Conservation (phyloP, 2,113 vertebrate species). For the Nyctereutes procyonoides region DNA sequence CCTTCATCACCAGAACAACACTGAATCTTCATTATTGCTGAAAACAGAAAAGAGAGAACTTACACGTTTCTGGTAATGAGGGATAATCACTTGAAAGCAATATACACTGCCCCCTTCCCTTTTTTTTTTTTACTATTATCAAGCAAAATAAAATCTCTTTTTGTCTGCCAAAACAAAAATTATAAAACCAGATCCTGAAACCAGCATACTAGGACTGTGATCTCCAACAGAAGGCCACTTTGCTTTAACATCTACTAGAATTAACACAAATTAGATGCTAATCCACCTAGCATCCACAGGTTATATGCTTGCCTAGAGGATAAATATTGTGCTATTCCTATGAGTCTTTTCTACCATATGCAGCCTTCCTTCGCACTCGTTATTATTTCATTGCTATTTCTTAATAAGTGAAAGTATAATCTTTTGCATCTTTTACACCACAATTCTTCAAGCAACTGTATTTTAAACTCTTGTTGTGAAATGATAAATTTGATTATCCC, state of each 20-base stretch:
- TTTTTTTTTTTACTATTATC: neutral
- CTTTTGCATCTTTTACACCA: neutral
- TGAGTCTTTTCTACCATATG: neutral
- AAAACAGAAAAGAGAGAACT: neutral
- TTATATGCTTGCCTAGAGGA: neutral
- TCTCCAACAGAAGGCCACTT: conserved; percentile 12
- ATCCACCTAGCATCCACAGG: neutral
- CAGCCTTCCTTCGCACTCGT: neutral
- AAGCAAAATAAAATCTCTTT: conserved; percentile 18
- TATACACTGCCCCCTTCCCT: neutral
- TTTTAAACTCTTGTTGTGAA: neutral
- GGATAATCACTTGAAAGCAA: neutral
- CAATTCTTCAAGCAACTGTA: conserved; percentile 14
- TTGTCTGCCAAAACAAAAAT: neutral
- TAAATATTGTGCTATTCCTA: neutral
- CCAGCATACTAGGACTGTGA: neutral
- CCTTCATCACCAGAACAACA: neutral
- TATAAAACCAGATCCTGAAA: neutral
- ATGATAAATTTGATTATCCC: neutral
- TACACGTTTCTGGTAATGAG: neutral
- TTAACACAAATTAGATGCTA: neutral
- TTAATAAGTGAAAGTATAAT: neutral
- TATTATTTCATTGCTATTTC: neutral
- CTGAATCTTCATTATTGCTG: neutral
- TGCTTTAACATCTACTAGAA: neutral